phyloP scores from a whole-genome alignment of 2,113 vertebrate genomes.

The Chaetodon trifascialis region DNA sequence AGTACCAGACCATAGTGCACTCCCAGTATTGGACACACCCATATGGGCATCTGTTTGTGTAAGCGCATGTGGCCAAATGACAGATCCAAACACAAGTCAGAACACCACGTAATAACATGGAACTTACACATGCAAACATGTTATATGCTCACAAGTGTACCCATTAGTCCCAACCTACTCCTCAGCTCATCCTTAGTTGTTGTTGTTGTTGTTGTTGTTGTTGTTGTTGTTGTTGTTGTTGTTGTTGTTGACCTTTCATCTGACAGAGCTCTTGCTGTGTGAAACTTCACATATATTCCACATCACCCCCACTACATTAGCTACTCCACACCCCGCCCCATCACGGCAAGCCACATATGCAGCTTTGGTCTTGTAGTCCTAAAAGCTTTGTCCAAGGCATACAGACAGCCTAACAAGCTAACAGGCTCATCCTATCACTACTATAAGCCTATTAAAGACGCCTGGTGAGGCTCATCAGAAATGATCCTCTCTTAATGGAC shows the following conservation, averaged over 20 bases:
- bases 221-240: conserved; percentile 8
- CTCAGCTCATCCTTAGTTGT: conserved; percentile 7
- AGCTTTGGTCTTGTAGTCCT: conserved; percentile 51
- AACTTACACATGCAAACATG: conserved; percentile 12
- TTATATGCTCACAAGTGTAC: background rate
- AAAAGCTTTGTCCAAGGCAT: conserved; percentile 53
- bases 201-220: conserved; percentile 1
- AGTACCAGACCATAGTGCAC: background rate
- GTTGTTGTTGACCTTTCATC: conserved; percentile 15
- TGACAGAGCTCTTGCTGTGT: background rate
- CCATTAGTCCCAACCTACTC: background rate
- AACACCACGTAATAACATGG: background rate
- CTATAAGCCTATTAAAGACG: conserved; percentile 50
- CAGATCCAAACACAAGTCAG: conserved; percentile 1
- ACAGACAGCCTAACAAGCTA: conserved; percentile 40
- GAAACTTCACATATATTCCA: background rate
- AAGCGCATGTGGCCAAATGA: conserved; percentile 2
- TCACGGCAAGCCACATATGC: background rate
- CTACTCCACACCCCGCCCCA: background rate
- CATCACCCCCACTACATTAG: background rate
- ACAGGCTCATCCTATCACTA: conserved; percentile 51
- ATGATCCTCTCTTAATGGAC: conserved; percentile 38
- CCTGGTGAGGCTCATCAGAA: conserved; percentile 28
- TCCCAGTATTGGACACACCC: conserved; percentile 5
- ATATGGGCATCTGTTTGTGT: background rate